Evolutionary conservation across 2,797 vertebrate species (phyloP).

Genomic region (Staurois parvus): DNA sequence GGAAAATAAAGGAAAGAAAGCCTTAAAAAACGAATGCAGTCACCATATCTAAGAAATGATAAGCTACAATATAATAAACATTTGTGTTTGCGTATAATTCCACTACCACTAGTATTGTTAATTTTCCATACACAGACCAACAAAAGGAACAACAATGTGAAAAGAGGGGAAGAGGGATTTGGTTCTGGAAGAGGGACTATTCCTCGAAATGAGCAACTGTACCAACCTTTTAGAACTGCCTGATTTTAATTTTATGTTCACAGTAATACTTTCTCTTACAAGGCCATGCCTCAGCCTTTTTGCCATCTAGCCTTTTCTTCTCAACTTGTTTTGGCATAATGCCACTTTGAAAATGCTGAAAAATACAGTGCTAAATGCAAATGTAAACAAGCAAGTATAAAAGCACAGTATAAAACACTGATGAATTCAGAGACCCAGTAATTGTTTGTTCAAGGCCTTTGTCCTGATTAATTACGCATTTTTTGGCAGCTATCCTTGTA

Average conservation of each 20-base stretch:
- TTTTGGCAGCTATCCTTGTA: conserved; percentile 17
- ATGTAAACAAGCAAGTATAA: background rate
- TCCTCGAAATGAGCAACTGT: too few relatives aligned
- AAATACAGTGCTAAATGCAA: background rate
- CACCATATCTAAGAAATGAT: too few relatives aligned
- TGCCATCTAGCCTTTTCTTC: background rate
- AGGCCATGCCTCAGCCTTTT: background rate
- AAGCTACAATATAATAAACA: too few relatives aligned
- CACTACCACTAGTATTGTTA: too few relatives aligned
- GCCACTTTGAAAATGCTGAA: background rate
- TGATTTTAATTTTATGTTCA: background rate
- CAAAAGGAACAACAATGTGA: too few relatives aligned
- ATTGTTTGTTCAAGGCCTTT: background rate
- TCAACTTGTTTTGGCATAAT: background rate
- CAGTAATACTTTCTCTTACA: background rate
- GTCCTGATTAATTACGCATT: conserved; percentile 9
- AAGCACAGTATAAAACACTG: background rate
- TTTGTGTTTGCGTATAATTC: too few relatives aligned
- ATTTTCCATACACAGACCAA: too few relatives aligned
- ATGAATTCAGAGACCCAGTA: background rate
- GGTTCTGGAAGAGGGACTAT: too few relatives aligned
- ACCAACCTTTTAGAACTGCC: too few relatives aligned
- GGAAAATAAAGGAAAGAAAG: too few relatives aligned
- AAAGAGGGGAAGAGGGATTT: too few relatives aligned
- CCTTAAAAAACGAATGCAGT: too few relatives aligned